Evolutionary conservation across 2,888 invertebrate genomes (phyloP).

Genomic region (Fabriciana adippe): DNA sequence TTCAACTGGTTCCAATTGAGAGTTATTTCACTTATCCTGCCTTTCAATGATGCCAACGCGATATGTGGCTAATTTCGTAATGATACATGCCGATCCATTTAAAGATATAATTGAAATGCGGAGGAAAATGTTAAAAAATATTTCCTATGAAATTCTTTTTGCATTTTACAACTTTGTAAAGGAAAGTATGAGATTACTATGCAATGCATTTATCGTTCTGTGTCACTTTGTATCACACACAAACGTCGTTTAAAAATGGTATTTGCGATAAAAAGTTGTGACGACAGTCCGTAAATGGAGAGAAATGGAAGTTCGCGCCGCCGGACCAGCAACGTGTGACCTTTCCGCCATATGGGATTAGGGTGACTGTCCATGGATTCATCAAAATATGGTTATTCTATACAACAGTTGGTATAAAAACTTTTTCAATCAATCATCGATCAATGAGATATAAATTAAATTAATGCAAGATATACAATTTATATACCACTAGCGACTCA

Average conservation of each 20-base stretch:
- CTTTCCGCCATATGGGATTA: slow-evolving; percentile 41
- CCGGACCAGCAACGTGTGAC: slow-evolving; percentile 51
- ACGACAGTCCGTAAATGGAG: slow-evolving; percentile 62
- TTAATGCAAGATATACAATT: too few species aligned
- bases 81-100: slow-evolving; percentile 30
- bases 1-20: slow-evolving; percentile 48
- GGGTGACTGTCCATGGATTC: slow-evolving; percentile 10
- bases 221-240: slow-evolving; percentile 27
- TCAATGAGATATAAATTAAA: not conserved
- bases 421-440: not conserved
- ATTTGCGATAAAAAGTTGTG: slow-evolving; percentile 43
- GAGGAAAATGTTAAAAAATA: slow-evolving; percentile 12
- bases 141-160: slow-evolving; percentile 17
- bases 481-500: too few species aligned
- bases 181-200: not conserved
- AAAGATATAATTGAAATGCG: slow-evolving; percentile 22
- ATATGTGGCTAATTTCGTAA: slow-evolving; percentile 36
- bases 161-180: slow-evolving; percentile 2
- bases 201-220: slow-evolving; percentile 15
- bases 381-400: not conserved
- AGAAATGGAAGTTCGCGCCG: slow-evolving; percentile 61
- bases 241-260: slow-evolving; percentile 32
- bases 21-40: slow-evolving; percentile 47
- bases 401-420: not conserved
- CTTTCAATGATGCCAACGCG: slow-evolving; percentile 43